Evolutionary conservation across 2,797 vertebrate genomes (phyloP).

Genomic region (Heteromormyrus szaboi): DNA sequence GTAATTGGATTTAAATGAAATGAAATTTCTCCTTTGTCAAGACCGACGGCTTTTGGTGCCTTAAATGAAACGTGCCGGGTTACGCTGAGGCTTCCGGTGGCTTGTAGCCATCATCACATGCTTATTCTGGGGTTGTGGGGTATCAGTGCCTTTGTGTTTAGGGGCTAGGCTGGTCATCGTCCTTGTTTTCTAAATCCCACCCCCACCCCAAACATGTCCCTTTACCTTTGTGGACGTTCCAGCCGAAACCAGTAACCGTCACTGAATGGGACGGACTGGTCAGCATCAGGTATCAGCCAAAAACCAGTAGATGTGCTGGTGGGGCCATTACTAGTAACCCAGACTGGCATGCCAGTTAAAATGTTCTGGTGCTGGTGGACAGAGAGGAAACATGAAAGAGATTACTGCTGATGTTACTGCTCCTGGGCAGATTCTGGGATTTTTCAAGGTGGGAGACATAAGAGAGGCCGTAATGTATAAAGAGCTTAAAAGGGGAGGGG

Average conservation of each 20-base stretch:
- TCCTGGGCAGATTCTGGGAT: neutral
- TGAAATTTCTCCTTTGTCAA: conserved; percentile 88
- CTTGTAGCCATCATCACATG: neutral
- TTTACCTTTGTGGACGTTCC: neutral
- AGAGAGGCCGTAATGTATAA: neutral
- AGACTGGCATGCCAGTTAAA: neutral
- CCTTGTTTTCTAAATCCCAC: neutral
- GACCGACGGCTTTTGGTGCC: conserved; percentile 74
- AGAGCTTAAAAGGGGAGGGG: neutral
- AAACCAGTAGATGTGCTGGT: neutral
- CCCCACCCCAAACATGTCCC: neutral
- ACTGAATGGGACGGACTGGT: neutral
- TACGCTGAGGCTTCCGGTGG: neutral
- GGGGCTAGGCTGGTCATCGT: neutral
- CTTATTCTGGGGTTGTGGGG: neutral
- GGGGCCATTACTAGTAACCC: neutral
- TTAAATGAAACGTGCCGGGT: neutral
- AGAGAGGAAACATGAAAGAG: neutral
- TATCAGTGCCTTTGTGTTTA: neutral
- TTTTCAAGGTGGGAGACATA: neutral
- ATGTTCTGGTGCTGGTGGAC: neutral
- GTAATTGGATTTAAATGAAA: conserved; percentile 99
- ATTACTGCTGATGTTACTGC: neutral
- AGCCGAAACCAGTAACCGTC: neutral
- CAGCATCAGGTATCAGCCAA: neutral